phyloP scores from a whole-genome alignment of 2,888 invertebrate species.

The Callyntrura sp. region DNA sequence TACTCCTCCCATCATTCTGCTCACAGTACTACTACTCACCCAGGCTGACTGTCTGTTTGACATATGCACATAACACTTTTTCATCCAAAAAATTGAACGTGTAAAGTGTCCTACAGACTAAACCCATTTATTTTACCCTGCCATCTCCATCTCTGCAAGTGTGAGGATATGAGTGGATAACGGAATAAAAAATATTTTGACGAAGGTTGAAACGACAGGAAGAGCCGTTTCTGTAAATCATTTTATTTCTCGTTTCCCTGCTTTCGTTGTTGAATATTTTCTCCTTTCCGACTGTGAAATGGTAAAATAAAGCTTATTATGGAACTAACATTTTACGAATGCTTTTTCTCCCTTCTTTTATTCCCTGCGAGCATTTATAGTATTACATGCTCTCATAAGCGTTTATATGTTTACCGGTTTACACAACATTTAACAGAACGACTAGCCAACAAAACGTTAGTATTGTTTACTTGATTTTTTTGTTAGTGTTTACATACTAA shows the following conservation, averaged over 20 bases:
- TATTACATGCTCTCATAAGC: too few species aligned
- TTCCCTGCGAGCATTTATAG: too few species aligned
- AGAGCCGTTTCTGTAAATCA: constrained; percentile 59
- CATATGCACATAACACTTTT: constrained; percentile 28
- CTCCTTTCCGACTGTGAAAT: neutral
- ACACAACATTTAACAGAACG: too few species aligned
- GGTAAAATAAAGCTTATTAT: too few species aligned
- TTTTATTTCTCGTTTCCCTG: constrained; percentile 41
- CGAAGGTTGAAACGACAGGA: neutral
- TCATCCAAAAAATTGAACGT: neutral
- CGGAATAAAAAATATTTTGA: neutral
- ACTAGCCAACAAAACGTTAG: too few species aligned
- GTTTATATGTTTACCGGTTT: too few species aligned
- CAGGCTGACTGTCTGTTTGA: neutral
- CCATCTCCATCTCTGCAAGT: neutral
- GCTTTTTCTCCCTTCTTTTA: too few species aligned
- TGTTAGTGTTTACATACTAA: too few species aligned
- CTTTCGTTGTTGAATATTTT: constrained; percentile 24
- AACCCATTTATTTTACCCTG: constrained; percentile 19
- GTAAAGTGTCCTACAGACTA: neutral
- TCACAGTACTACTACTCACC: constrained; percentile 15
- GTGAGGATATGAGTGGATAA: constrained; percentile 35
- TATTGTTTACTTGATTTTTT: too few species aligned
- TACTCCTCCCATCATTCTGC: neutral
- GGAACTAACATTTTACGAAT: too few species aligned